phyloP scores from a whole-genome alignment of 2,113 vertebrate genomes.

The Calidris pygmaea region DNA sequence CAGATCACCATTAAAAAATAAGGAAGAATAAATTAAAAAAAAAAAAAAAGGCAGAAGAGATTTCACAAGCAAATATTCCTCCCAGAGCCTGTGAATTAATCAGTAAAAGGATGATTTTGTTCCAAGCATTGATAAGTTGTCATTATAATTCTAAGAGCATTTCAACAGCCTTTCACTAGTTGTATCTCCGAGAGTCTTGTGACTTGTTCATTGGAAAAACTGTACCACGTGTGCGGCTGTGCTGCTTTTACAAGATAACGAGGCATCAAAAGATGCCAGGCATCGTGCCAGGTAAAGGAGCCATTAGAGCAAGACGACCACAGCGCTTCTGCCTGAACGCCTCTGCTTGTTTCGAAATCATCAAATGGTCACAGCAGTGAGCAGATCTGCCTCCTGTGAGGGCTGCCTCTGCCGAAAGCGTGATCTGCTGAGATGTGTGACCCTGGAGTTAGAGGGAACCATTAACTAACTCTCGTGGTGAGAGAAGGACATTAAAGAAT shows the following conservation, averaged over 20 bases:
- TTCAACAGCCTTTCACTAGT: conserved; percentile 47
- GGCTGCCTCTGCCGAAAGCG: background rate
- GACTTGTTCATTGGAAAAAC: conserved; percentile 59
- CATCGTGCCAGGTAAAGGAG: conserved; percentile 29
- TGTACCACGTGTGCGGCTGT: background rate
- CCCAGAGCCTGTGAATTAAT: conserved; percentile 43
- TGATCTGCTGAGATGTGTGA: background rate
- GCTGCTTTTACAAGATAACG: conserved; percentile 67
- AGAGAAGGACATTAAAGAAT: background rate
- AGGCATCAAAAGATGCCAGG: conserved; percentile 64
- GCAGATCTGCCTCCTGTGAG: background rate
- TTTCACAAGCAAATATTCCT: conserved; percentile 36
- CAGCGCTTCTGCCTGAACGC: conserved; percentile 42
- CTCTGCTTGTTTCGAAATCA: background rate
- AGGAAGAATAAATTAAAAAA: background rate
- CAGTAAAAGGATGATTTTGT: conserved; percentile 37
- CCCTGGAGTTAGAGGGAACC: background rate
- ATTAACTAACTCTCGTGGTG: background rate
- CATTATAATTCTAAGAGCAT: conserved; percentile 68
- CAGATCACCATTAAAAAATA: background rate
- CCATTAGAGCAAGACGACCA: conserved; percentile 22
- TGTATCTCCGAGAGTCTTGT: conserved; percentile 42
- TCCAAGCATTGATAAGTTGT: conserved; percentile 53
- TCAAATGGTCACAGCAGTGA: background rate
- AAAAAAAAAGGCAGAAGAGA: background rate